Percentiles rank a stretch among this genome's conserved stretches.
Evolutionary conservation across 2,797 vertebrate genomes (phyloP).

Genomic region (Anas acuta): DNA sequence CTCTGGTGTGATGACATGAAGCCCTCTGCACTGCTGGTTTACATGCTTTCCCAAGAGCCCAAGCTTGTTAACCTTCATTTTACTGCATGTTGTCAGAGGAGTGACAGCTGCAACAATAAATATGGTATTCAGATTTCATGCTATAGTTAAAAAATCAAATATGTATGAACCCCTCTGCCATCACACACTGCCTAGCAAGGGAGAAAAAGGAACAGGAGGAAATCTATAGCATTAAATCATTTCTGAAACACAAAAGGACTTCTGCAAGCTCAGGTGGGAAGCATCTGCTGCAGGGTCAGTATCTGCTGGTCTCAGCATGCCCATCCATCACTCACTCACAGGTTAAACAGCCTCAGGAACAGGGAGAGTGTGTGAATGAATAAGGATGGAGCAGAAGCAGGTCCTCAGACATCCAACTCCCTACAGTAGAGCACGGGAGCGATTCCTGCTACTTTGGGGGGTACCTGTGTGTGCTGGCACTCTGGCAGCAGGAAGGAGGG

Average conservation of each 20-base stretch:
- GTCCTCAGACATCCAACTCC: not conserved
- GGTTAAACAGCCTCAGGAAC: not conserved
- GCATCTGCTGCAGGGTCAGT: not conserved
- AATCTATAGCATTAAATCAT: not conserved
- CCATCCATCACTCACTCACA: not conserved
- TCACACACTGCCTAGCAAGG: not conserved
- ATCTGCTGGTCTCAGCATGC: not conserved
- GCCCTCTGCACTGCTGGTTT: not conserved
- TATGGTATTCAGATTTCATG: not conserved
- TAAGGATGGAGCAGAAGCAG: not conserved
- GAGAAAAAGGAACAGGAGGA: not conserved
- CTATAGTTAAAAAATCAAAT: conserved; percentile 8
- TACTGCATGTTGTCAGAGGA: conserved; percentile 12
- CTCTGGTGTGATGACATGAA: not conserved
- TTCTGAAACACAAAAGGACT: not conserved
- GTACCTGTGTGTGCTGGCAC: not conserved
- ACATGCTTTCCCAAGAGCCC: conserved; percentile 17
- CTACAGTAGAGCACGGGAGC: fast-evolving
- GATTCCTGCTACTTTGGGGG: not conserved
- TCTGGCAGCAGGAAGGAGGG: not conserved
- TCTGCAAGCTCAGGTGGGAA: not conserved
- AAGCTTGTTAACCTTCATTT: conserved; percentile 50
- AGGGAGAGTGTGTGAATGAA: not conserved
- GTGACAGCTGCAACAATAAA: conserved; percentile 53
- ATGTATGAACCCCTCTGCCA: not conserved